Percentiles rank a stretch among this genome's conserved stretches.
Evolutionary conservation across 2,888 invertebrate species (phyloP).

Genomic region (Tiphia femorata): DNA sequence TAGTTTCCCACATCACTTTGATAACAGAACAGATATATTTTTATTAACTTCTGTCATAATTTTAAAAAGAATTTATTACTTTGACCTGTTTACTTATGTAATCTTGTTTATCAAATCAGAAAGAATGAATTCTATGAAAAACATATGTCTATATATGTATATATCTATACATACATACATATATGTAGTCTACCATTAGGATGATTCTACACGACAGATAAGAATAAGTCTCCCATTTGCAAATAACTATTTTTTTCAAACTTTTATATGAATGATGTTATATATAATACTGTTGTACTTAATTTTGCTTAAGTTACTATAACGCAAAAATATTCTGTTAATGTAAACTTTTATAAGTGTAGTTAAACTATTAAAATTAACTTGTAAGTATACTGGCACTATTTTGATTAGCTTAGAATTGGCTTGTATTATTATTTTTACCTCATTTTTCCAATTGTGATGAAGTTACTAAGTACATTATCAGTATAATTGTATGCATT

Average conservation of each 20-base stretch:
- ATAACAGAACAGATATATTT: too few relatives aligned
- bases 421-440: conserved; percentile 22
- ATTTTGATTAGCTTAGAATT: conserved; percentile 20
- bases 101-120: background rate
- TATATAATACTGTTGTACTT: conserved; percentile 37
- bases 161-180: background rate
- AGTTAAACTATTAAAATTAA: conserved; percentile 22
- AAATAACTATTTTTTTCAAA: conserved; percentile 29
- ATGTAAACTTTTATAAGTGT: conserved; percentile 28
- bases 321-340: conserved; percentile 26
- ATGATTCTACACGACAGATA: conserved; percentile 15
- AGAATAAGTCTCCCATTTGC: conserved; percentile 21
- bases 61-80: background rate
- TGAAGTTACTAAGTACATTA: conserved; percentile 37
- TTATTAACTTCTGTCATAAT: too few relatives aligned
- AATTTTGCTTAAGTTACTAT: conserved; percentile 39
- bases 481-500: conserved; percentile 54
- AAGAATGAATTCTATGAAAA: background rate
- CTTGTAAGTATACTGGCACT: conserved; percentile 23
- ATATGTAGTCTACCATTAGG: too few relatives aligned
- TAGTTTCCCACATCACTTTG: too few relatives aligned
- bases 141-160: too few relatives aligned
- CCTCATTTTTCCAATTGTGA: conserved; percentile 25
- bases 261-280: conserved; percentile 35
- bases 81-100: background rate